A percentile compares a stretch with the other conserved stretches of the same genome.
phyloP scores from a whole-genome alignment of 2,888 invertebrate genomes.

The Rhopalosiphum nymphaeae region DNA sequence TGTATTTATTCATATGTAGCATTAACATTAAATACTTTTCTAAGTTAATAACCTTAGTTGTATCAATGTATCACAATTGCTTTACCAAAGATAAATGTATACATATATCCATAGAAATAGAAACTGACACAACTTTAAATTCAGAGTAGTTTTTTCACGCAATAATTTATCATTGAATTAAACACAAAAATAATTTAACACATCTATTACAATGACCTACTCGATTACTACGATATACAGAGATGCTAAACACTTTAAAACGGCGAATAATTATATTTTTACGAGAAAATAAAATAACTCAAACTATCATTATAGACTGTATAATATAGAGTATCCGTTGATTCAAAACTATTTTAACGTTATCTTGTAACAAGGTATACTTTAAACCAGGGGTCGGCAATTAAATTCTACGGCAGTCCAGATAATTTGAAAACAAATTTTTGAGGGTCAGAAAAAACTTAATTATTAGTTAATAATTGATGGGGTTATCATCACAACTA shows the following conservation, averaged over 20 bases:
- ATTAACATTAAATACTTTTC: no score
- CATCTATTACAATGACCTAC: background rate
- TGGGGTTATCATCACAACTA: no score
- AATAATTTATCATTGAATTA: background rate
- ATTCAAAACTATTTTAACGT: background rate
- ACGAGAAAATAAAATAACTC: no score
- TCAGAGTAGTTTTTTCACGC: background rate
- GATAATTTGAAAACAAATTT: no score
- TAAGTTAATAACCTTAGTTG: no score
- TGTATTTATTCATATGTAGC: no score
- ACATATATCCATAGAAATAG: background rate
- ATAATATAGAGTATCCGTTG: background rate
- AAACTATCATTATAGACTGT: background rate
- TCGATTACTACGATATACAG: background rate
- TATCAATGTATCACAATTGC: no score
- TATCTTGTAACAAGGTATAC: background rate
- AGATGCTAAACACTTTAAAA: background rate
- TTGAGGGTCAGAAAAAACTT: no score
- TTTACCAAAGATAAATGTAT: no score
- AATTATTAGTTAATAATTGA: no score
- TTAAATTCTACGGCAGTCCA: no score
- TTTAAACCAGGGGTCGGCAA: background rate
- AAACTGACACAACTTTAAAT: background rate
- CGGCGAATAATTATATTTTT: background rate
- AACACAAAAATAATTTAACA: background rate